Base-by-base conservation (phyloP, 1,140 invertebrate species). In the Scaptodrosophila lebanonensis region DNA sequence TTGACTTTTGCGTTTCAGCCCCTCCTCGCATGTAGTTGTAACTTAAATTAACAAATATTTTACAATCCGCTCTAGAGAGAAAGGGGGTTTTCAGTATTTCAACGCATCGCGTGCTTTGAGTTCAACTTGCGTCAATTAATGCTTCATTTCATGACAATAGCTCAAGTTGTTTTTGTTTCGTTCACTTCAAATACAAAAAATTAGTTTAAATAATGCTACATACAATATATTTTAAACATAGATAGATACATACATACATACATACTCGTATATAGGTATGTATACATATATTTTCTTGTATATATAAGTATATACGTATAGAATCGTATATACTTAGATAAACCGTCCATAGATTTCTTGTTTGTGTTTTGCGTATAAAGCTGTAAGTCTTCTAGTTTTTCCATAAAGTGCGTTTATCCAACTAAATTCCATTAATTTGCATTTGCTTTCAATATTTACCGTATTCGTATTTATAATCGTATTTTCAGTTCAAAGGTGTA, bases 331-430 rank as follows among this genome's bases (percentile, higher is more conserved):
- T 8, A 15, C 11, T 29, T 43, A 49, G 2, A 20, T 5, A 39
- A 39, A 49, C 9, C 1, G 30, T 38, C 15, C 35, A 16, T 15
- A 33, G 32, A 13, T 33, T 49, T 27, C 16, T 25, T 15, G 27
- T 39, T 52, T 43, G 32, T 42, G 32, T 63, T 61, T 72, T 79
- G 75, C 75, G 69, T 82, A 75, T 82, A 82, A 82, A 82, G 75
- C 75, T 82, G 75, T 82, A 82, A 82, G 75, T 82, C 75, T 82
- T 82, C 75, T 82, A 82, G 75, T 82, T 72, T 76, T 66, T 59
- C 69, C 68, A 54, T 79, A 79, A 79, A 72, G 73, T 79, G 69
- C 75, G 50, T 53, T 66, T 65, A 58, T 69, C 75, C 75, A 79
- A 79, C 75, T 82, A 75, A 79, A 82, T 79, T 79, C 75, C 65